A percentile compares a stretch with the other conserved stretches of the same genome.
Evolutionary conservation across 2,888 invertebrate genomes (phyloP).

Genomic region (Pyrochroa serraticornis): DNA sequence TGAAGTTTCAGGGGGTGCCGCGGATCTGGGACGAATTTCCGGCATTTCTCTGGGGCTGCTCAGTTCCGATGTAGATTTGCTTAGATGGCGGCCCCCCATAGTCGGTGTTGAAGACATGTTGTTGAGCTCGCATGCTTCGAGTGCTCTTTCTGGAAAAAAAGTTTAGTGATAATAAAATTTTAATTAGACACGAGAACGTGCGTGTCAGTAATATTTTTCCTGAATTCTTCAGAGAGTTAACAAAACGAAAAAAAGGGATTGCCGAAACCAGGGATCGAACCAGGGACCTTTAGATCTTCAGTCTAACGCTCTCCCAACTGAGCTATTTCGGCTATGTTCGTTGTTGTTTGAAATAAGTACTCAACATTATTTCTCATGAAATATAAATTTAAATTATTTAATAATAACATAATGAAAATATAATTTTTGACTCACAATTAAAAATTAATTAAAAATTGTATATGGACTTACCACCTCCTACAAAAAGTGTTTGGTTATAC

Average conservation of each 20-base stretch:
- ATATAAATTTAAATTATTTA: background rate
- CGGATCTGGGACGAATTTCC: slow-evolving; percentile 60
- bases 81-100: slow-evolving; percentile 69
- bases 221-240: background rate
- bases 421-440: background rate
- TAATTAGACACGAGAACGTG: background rate
- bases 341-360: background rate
- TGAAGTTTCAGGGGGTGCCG: slow-evolving; percentile 63
- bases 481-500: slow-evolving; percentile 2
- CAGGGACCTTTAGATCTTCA: slow-evolving; percentile 66
- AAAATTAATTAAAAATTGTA: background rate
- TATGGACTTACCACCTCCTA: background rate
- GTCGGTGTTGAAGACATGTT: slow-evolving; percentile 45
- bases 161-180: background rate
- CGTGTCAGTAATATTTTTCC: background rate
- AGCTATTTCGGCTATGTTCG: slow-evolving; percentile 25
- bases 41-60: slow-evolving; percentile 66
- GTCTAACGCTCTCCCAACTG: slow-evolving; percentile 74
- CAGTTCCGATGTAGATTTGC: slow-evolving; percentile 83
- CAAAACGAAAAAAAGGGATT: slow-evolving; percentile 11
- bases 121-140: slow-evolving; percentile 55
- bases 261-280: slow-evolving; percentile 34
- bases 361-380: too few relatives aligned
- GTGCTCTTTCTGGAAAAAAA: slow-evolving; percentile 52
- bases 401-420: background rate